These are phyloP conservation scores for Zoanthus gigantus DNA, from an alignment of 92 coral and sea anemone species.

Conservation along the genomic window DNA sequence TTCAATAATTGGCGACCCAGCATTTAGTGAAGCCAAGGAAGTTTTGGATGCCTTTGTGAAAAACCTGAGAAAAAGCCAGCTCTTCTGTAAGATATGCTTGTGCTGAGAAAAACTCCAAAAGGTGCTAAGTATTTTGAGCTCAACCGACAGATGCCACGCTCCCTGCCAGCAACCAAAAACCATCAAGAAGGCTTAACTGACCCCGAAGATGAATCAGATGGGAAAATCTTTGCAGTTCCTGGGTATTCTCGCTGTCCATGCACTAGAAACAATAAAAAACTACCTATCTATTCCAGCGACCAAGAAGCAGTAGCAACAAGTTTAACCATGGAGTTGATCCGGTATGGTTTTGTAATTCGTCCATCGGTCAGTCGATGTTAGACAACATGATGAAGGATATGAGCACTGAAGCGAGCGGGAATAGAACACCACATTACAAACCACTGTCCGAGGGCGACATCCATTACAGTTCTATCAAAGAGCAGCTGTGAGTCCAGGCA, in stretches of 20 bases:
- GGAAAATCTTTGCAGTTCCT: slow-evolving; percentile 9
- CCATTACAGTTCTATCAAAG: slow-evolving; percentile 51
- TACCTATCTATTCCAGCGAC: slow-evolving; percentile 24
- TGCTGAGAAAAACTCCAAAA: slow-evolving; percentile 53
- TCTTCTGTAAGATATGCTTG: slow-evolving; percentile 24
- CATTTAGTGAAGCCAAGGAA: slow-evolving; percentile 50
- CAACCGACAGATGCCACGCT: slow-evolving; percentile 51
- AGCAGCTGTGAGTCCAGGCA: slow-evolving; percentile 60
- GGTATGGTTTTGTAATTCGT: slow-evolving; percentile 60
- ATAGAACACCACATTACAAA: slow-evolving; percentile 62
- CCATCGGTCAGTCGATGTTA: slow-evolving; percentile 49
- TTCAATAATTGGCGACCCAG: too few species aligned
- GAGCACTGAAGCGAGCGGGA: slow-evolving; percentile 40
- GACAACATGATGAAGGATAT: slow-evolving; percentile 42
- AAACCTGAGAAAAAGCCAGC: slow-evolving; percentile 48
- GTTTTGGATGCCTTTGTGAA: slow-evolving; percentile 59
- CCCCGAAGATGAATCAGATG: slow-evolving; percentile 29
- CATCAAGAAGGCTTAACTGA: slow-evolving; percentile 61
- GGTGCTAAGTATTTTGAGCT: slow-evolving; percentile 55
- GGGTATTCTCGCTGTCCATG: background rate
- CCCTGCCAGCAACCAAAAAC: slow-evolving; percentile 56
- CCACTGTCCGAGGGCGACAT: slow-evolving; percentile 64
- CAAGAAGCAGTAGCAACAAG: background rate
- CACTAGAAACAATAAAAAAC: slow-evolving; percentile 34
- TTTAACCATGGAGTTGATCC: slow-evolving; percentile 27